phyloP scores from a whole-genome alignment of 2,888 invertebrate species.

The Agrochola litura region DNA sequence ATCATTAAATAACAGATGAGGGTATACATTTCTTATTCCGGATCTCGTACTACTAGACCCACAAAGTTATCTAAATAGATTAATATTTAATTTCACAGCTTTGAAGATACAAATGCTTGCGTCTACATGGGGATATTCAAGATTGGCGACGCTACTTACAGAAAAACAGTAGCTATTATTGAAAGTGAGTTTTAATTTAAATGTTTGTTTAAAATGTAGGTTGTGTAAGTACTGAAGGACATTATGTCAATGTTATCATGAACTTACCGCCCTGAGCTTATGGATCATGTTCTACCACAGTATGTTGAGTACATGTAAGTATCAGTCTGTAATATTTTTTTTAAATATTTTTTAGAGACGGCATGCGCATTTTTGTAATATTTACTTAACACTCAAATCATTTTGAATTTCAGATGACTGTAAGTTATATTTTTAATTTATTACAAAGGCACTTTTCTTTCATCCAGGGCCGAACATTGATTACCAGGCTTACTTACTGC shows the following conservation, averaged over 20 bases:
- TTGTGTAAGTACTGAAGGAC: background rate
- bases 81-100: conserved; percentile 1
- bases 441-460: background rate
- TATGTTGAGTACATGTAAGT: no score
- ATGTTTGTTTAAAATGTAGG: background rate
- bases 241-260: background rate
- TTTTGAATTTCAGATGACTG: conserved; percentile 15
- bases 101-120: conserved; percentile 8
- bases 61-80: background rate
- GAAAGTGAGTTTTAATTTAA: conserved; percentile 4
- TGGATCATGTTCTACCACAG: background rate
- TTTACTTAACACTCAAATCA: background rate
- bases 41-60: no score
- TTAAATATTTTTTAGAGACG: no score
- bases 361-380: background rate
- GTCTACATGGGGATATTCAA: conserved; percentile 13
- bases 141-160: background rate
- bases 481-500: background rate
- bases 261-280: background rate
- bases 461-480: no score
- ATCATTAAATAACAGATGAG: no score
- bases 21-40: no score
- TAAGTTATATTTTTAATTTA: conserved; percentile 1
- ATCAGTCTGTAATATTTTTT: background rate
- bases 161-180: background rate